These are phyloP conservation scores for Cotesia typhae DNA, from an alignment of 1,140 invertebrate genomes.

Conservation along the genomic window DNA sequence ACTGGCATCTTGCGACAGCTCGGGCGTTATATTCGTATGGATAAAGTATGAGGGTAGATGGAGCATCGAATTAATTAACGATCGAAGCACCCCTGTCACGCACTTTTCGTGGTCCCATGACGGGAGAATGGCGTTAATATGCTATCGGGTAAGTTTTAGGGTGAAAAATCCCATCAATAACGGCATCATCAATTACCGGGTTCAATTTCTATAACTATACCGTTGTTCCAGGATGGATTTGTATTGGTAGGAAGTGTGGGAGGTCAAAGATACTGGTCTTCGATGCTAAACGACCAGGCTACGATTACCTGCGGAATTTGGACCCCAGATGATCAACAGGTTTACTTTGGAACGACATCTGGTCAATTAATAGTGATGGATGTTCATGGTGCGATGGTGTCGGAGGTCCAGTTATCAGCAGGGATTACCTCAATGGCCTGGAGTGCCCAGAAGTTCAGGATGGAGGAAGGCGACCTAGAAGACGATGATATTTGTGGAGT, in stretches of 20 bases:
- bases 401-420: conserved; percentile 86
- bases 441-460: conserved; percentile 98
- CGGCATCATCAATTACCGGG: background rate
- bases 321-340: conserved; percentile 97
- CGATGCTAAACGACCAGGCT: conserved; percentile 92
- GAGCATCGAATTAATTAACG: conserved; percentile 99
- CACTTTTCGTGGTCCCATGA: conserved; percentile 99
- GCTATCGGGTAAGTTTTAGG: conserved; percentile 80
- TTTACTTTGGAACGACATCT: conserved; percentile 93
- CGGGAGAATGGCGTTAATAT: conserved; percentile 97
- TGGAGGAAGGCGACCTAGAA: conserved; percentile 82
- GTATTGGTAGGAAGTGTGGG: conserved; percentile 95
- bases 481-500: conserved; percentile 71
- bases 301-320: conserved; percentile 96
- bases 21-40: conserved; percentile 99
- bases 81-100: conserved; percentile 93
- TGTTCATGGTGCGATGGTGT: conserved; percentile 93
- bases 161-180: background rate
- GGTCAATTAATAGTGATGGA: conserved; percentile 96
- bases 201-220: background rate
- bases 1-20: conserved; percentile 95
- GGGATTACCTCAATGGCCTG: conserved; percentile 91
- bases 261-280: conserved; percentile 98
- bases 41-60: conserved; percentile 98
- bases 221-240: conserved; percentile 79